phyloP scores from a whole-genome alignment of 2,113 vertebrate genomes.

The Chamaea fasciata region DNA sequence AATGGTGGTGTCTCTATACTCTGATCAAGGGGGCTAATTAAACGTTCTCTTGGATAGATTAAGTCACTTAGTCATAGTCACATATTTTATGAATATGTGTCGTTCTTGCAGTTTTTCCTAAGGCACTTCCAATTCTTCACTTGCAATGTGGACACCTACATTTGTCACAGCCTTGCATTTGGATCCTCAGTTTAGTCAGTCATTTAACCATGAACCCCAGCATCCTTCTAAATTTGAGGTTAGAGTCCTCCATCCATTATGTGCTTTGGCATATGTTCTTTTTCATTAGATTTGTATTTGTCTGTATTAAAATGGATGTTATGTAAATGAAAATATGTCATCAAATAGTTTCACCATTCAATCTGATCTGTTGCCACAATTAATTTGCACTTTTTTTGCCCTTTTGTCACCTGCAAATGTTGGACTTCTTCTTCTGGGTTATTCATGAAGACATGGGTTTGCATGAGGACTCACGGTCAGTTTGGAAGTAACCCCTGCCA shows the following conservation, averaged over 20 bases:
- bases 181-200: background rate
- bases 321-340: background rate
- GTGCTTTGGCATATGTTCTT: background rate
- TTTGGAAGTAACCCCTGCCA: background rate
- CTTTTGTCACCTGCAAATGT: background rate
- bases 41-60: background rate
- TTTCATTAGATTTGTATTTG: background rate
- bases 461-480: background rate
- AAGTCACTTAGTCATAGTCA: background rate
- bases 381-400: background rate
- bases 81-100: background rate
- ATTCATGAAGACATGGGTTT: background rate
- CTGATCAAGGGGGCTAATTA: background rate
- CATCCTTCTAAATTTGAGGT: background rate
- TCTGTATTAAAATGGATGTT: background rate
- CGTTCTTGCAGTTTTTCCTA: background rate
- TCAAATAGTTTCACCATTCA: background rate
- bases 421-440: background rate
- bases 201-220: background rate
- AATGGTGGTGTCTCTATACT: background rate
- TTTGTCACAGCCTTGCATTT: background rate
- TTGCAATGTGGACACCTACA: background rate
- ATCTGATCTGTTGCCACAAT: background rate
- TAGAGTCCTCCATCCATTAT: background rate
- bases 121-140: background rate